A percentile compares a stretch with the other conserved stretches of the same genome.
phyloP scores from a whole-genome alignment of 2,888 invertebrate species.

The Chrysomela aeneicollis region DNA sequence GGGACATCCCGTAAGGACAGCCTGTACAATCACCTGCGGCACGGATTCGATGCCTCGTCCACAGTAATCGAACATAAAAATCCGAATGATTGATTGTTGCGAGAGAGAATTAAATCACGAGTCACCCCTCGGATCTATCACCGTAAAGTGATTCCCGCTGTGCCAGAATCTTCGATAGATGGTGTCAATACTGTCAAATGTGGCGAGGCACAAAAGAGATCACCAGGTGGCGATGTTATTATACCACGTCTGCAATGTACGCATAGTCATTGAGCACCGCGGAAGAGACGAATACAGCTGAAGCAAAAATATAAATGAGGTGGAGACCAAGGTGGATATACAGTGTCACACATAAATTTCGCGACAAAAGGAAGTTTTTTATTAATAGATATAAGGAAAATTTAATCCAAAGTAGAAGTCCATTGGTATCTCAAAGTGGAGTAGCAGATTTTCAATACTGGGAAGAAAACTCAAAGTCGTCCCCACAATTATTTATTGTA shows the following conservation, averaged over 20 bases:
- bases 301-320: too few species aligned
- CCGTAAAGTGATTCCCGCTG: conserved; percentile 46
- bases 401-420: too few species aligned
- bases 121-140: conserved; percentile 48
- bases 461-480: too few species aligned
- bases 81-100: conserved; percentile 41
- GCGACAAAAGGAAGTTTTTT: too few species aligned
- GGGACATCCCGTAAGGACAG: too few species aligned
- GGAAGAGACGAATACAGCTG: conserved; percentile 27
- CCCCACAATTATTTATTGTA: too few species aligned
- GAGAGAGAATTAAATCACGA: conserved; percentile 41
- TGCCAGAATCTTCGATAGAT: conserved; percentile 37
- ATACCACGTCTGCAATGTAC: conserved; percentile 50
- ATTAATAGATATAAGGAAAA: too few species aligned
- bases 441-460: too few species aligned
- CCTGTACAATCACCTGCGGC: too few species aligned
- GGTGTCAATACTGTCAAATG: conserved; percentile 54
- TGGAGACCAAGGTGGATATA: too few species aligned
- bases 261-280: conserved; percentile 36
- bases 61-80: conserved; percentile 34
- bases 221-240: conserved; percentile 56
- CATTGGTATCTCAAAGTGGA: too few species aligned
- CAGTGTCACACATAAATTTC: too few species aligned
- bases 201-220: conserved; percentile 47
- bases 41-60: conserved; percentile 26